phyloP scores from a whole-genome alignment of 2,797 vertebrate species.

The Martes flavigula region DNA sequence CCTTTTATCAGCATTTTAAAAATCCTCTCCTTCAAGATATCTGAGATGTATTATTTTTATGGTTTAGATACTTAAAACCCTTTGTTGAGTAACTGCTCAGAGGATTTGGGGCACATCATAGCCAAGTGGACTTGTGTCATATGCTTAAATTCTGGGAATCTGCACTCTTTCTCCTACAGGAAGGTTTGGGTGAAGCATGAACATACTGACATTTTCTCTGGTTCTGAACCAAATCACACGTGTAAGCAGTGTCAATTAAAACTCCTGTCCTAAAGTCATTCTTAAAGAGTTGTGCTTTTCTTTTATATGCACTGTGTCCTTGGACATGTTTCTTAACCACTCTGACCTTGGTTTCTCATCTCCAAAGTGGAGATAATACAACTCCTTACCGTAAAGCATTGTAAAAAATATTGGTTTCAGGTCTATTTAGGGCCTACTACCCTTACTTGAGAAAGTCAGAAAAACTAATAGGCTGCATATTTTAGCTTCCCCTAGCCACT shows the following conservation, averaged over 20 bases:
- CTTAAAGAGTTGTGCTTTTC: neutral
- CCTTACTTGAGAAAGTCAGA: neutral
- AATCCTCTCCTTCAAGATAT: neutral
- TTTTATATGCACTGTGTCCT: neutral
- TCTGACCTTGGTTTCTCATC: neutral
- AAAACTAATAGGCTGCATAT: neutral
- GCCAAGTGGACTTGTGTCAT: neutral
- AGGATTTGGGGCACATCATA: neutral
- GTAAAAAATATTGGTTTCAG: neutral
- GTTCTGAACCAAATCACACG: neutral
- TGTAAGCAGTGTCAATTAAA: neutral
- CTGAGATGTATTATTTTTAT: neutral
- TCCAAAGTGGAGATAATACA: neutral
- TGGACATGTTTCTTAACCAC: neutral
- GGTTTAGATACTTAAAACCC: neutral
- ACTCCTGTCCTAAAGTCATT: neutral
- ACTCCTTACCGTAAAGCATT: neutral
- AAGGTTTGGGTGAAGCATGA: neutral
- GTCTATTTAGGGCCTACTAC: neutral
- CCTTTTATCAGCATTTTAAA: neutral
- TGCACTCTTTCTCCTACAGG: neutral
- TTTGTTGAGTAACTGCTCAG: neutral
- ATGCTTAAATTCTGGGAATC: neutral
- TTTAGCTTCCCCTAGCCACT: neutral
- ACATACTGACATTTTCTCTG: neutral